Percentiles rank a stretch among this genome's conserved stretches.
These are phyloP conservation scores for Phymatocera aterrima DNA, from an alignment of 2,888 invertebrate species.

Conservation along the genomic window DNA sequence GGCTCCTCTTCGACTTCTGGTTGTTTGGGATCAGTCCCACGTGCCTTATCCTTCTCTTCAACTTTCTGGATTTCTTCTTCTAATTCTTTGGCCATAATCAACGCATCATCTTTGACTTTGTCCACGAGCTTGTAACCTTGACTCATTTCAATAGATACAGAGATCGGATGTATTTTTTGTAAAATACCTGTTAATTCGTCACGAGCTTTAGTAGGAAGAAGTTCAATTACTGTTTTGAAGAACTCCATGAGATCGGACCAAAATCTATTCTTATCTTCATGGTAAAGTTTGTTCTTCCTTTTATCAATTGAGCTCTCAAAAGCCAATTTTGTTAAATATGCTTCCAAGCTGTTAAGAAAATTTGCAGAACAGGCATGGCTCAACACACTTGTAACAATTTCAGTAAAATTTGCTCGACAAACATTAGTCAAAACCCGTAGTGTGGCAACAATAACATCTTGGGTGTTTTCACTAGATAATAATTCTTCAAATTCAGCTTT, in stretches of 20 bases:
- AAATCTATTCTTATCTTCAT: conserved; percentile 58
- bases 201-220: conserved; percentile 63
- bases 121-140: conserved; percentile 40
- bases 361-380: conserved; percentile 31
- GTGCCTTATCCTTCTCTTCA: conserved; percentile 44
- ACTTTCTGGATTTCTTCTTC: conserved; percentile 46
- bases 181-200: conserved; percentile 65
- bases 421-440: conserved; percentile 27
- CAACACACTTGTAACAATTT: conserved; percentile 33
- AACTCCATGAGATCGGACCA: conserved; percentile 58
- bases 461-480: not conserved
- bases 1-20: conserved; percentile 73
- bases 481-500: conserved; percentile 33
- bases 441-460: conserved; percentile 29
- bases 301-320: conserved; percentile 51
- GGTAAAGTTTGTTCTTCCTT: conserved; percentile 54
- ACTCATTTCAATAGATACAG: conserved; percentile 55
- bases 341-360: conserved; percentile 56
- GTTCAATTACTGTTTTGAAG: conserved; percentile 70
- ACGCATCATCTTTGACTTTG: conserved; percentile 41
- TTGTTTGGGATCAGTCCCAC: conserved; percentile 53
- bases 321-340: conserved; percentile 55
- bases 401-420: conserved; percentile 22
- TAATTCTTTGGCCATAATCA: conserved; percentile 43
- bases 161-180: conserved; percentile 56